These are phyloP conservation scores for Mastigias papua DNA, from an alignment of 30 jellyfish, hydroid and myxozoan species.

Conservation along the genomic window DNA sequence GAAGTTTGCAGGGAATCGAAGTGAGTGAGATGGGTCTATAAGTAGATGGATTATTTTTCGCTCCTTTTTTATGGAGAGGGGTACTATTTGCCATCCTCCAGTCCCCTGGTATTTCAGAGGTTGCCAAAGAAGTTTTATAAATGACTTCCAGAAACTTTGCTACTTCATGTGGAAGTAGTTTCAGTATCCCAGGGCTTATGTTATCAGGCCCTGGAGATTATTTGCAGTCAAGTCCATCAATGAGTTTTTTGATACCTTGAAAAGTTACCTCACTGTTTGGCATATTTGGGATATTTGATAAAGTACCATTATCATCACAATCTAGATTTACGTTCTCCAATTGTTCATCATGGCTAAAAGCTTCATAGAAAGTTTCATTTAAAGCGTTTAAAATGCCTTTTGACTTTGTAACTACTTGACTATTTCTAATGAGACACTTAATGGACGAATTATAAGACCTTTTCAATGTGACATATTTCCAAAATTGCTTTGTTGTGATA, in stretches of 20 bases:
- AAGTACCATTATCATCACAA: neutral
- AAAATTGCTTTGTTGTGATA: neutral
- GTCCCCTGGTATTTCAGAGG: slow-evolving; percentile 18
- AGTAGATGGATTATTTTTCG: slow-evolving; percentile 11
- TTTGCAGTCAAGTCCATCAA: slow-evolving; percentile 16
- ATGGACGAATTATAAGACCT: slow-evolving; percentile 1
- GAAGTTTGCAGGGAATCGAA: slow-evolving; percentile 14
- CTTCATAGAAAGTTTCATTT: slow-evolving; percentile 21
- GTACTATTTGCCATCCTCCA: slow-evolving; percentile 35
- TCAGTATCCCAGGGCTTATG: slow-evolving; percentile 31
- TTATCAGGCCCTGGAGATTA: slow-evolving; percentile 49
- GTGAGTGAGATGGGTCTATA: slow-evolving; percentile 38
- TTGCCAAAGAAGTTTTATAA: slow-evolving; percentile 3
- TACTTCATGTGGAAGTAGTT: slow-evolving; percentile 1
- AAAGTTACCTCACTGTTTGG: slow-evolving; percentile 4
- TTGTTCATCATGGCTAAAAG: slow-evolving; percentile 1
- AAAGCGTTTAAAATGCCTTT: slow-evolving; percentile 4
- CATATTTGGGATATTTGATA: slow-evolving; percentile 14
- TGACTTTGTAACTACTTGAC: neutral
- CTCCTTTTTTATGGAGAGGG: slow-evolving; percentile 33
- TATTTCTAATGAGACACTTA: slow-evolving; percentile 10
- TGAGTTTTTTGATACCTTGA: neutral
- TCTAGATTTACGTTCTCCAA: neutral
- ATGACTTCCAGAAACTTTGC: neutral
- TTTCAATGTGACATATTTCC: slow-evolving; percentile 19